Base-by-base conservation (phyloP, 2,888 invertebrate species). In the Drosophila phalerata region DNA sequence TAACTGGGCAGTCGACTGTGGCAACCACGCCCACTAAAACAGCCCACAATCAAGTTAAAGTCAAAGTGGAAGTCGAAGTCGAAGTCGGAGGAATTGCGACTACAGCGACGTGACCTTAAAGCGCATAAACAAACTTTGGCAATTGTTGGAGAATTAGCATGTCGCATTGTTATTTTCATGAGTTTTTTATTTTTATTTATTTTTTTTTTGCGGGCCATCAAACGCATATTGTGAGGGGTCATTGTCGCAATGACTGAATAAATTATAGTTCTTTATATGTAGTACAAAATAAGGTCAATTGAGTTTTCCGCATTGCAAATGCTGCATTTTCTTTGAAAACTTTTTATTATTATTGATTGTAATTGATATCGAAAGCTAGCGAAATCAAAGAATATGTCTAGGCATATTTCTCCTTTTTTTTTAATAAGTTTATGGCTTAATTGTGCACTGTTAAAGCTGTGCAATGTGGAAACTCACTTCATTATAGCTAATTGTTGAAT, bases 101-200 rank as follows among this genome's bases (percentile, higher is more conserved):
- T 65, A 22, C n/a, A 32, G 63, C 65, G 67, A 66, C 66, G 70
- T 85, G 88, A 83, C 85, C 85, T 85, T 88, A 57, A 56, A 77
- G 84, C 81, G 81, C 85, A 79, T 77, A 73, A 77, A 75, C 81
- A 71, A 81, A 77, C 79, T 79, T 85, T 72, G 83, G 53, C 69
- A 76, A 73, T 63, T 73, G 62, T 53, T 73, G 58, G 43, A 69
- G 77, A 79, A 72, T 71, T 76, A 73, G 69, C 77, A 77, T 75
- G 79, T 75, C 75, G 79, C 75, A 85, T 85, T 80, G 79, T 52
- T 69, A 49, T 51, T 61, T 67, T 77, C 63, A 60, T 69, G 72
- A 61, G 55, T 61, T 74, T 61, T 56, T 61, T 74, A 58, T 56
- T 15, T 34, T 43, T 51, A 61, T 60, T 62, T 60, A 38, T 61